Base-by-base conservation (phyloP, 2,888 invertebrate species). In the Xanthia icteritia region DNA sequence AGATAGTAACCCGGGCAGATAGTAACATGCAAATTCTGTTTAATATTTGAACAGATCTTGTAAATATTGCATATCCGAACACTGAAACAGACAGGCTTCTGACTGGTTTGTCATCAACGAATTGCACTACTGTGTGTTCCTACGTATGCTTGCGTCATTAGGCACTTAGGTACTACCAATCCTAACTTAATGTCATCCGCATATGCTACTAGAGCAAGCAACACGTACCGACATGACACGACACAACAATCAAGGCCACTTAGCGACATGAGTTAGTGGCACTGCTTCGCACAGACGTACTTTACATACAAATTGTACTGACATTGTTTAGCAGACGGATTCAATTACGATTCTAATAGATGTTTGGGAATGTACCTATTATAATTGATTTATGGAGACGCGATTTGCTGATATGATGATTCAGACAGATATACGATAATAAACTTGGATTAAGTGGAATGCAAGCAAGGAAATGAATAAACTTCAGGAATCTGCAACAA, bases 271-370 rank as follows among this genome's bases (percentile, higher is more conserved):
- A 86, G 81, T 85, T 85, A 85, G 74, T 63, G 72, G 73, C 73
- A 64, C 51, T 79, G 84, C 76, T 75, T 68, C 60, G 70, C 64
- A 36, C 83, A 85, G 85, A 80, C 77, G 79, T 69, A 80, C 73
- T 85, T 81, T 85, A 85, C 80, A 88, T 87, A 87, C 86, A 75
- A 83, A 86, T 87, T 80, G 75, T 69, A 68, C 51, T 63, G 72
- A 72, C 79, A 86, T 73, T 82, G 85, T 76, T 79, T 45, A 76
- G 56, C 60, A 72, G 39, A 70, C 48, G 15, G 72, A 79, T 82
- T 75, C 13, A 79, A 84, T 84, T 82, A 74, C 1, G 63, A 77
- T 79, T 70, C 66, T 70, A 76, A 71, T 84, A 56, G 71, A 56
- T 77, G 65, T 78, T 84, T 64, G 65, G 68, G 58, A 42, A 67